These are phyloP conservation scores for Hyperopisus bebe DNA, from an alignment of 2,113 vertebrate species.

Conservation along the genomic window DNA sequence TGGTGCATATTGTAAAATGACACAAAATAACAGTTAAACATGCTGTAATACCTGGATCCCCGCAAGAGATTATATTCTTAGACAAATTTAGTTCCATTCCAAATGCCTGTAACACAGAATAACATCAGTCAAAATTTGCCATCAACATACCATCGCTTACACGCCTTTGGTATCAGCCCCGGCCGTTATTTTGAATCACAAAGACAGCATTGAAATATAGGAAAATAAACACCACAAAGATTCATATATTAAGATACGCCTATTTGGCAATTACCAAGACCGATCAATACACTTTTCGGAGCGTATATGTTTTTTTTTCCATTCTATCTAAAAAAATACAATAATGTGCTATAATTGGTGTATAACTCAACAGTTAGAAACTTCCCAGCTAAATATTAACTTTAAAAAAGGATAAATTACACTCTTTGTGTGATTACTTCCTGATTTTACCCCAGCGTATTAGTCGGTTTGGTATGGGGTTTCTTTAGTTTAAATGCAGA, in stretches of 20 bases:
- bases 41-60: constrained; percentile 43
- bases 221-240: constrained; percentile 8
- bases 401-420: not conserved
- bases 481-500: constrained; percentile 13
- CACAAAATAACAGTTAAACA: not conserved
- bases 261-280: not conserved
- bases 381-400: not conserved
- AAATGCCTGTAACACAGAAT: constrained; percentile 51
- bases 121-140: constrained; percentile 21
- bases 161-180: not conserved
- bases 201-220: not conserved
- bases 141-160: not conserved
- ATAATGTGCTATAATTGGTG: not conserved
- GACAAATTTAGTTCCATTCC: constrained; percentile 64
- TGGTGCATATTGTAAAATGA: not conserved
- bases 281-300: not conserved
- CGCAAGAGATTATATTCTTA: constrained; percentile 52
- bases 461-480: not conserved
- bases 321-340: not conserved
- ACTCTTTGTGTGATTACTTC: not conserved
- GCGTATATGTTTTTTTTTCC: not conserved
- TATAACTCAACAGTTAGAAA: not conserved
- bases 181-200: not conserved
- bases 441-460: not conserved
- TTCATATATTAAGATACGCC: not conserved